These are phyloP conservation scores for Cryptotis parvus DNA, from an alignment of 2,113 vertebrate genomes.

Conservation along the genomic window DNA sequence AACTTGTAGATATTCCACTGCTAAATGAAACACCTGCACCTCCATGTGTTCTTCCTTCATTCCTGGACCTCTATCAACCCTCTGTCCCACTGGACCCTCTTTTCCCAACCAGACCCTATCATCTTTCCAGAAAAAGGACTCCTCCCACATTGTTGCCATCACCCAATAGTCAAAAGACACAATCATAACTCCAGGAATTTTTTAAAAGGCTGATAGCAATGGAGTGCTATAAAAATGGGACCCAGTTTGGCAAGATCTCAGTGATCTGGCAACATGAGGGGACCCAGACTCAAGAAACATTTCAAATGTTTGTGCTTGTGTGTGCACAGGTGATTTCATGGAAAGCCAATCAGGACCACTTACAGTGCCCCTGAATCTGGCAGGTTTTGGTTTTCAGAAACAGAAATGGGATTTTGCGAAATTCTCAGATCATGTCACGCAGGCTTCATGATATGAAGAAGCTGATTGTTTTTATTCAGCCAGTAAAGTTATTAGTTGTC, in stretches of 20 bases:
- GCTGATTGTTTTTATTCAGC: not conserved
- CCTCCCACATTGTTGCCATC: not conserved
- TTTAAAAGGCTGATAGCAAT: not conserved
- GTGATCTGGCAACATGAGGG: not conserved
- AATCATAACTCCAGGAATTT: not conserved
- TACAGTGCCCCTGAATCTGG: not conserved
- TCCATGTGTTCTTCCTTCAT: not conserved
- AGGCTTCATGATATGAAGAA: not conserved
- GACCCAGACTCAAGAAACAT: conserved; percentile 2
- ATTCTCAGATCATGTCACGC: not conserved
- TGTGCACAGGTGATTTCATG: not conserved
- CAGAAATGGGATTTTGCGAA: not conserved
- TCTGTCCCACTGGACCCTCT: not conserved
- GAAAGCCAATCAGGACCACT: not conserved
- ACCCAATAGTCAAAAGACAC: not conserved
- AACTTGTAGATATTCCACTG: not conserved
- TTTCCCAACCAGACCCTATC: not conserved
- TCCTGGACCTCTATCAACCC: not conserved
- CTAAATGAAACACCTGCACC: not conserved
- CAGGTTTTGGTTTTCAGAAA: not conserved
- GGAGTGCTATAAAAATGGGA: not conserved
- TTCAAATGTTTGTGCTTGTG: not conserved
- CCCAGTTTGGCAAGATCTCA: not conserved
- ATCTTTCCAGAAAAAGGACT: not conserved
- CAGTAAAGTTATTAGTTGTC: not conserved